Evolutionary conservation across 1,140 invertebrate genomes (phyloP), one percentile per base, ranked within the genome.

Genomic region (Trachymyrmex cornetzi): DNA sequence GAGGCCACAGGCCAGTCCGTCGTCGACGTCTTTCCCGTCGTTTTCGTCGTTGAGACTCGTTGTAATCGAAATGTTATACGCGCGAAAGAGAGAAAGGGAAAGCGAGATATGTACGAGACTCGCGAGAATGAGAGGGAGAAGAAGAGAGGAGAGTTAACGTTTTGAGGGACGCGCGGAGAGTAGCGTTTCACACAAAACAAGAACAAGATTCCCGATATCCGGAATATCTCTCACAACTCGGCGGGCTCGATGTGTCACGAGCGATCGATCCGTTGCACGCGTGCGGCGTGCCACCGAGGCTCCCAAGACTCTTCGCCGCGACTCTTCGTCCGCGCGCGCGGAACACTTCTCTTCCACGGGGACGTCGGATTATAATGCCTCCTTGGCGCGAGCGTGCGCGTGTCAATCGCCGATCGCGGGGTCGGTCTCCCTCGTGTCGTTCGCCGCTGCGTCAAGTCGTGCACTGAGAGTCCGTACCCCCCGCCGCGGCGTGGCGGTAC

Each of bases 201-300:
- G 55, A 69, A 50, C 50, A 69, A 50, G 22, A 72, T 82, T 64
- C 67, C 55, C 77, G 57, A 69, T 90, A 90, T 85, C 57, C 84
- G 57, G 77, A 90, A 67, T 89, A 67, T 89, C 85, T 57, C 57
- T 79, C 44, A 89, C 66, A 69, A 48, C 88, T 90, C 80, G 64
- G 34, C 11, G 75, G 77, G 38, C 77, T 44, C 66, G 89, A 87
- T 87, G 85, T 53, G 69, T 84, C 55, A 89, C 89, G 89, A 69
- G 22, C 50, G 50, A 90, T 90, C 89, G 89, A 90, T 90, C 88
- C 38, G 89, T 55, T 2, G 30, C 79, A 75, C 88, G 88, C 88
- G 88, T 86, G 88, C 81, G 86, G 88, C 88, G 88, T 86, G 88
- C 81, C 88, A 53, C 67, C 57, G 44, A 61, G 38, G 11, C 14